These are phyloP conservation scores for Lagenorhynchus albirostris DNA, from an alignment of 2,113 vertebrate genomes.

Conservation along the genomic window DNA sequence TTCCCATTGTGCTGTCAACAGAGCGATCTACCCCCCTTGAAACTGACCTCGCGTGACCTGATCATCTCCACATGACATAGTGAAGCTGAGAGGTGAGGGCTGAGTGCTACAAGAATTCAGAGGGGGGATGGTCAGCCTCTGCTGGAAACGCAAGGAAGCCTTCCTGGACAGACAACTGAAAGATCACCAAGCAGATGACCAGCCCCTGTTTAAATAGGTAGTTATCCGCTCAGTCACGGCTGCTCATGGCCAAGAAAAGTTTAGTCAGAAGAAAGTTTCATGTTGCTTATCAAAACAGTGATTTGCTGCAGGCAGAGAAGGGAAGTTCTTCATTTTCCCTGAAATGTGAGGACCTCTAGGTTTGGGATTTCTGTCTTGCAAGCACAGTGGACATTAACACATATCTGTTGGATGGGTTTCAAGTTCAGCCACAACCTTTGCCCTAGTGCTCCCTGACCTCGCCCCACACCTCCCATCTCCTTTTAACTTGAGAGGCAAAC, in stretches of 20 bases:
- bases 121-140: background rate
- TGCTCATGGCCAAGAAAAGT: background rate
- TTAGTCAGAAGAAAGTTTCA: background rate
- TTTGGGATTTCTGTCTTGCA: conserved; percentile 40
- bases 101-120: background rate
- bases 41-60: background rate
- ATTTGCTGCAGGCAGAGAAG: background rate
- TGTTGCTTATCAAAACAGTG: background rate
- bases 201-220: background rate
- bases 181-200: background rate
- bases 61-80: background rate
- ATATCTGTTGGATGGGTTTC: conserved; percentile 46
- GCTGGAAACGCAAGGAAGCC: background rate
- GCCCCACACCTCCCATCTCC: conserved; percentile 54
- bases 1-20: background rate
- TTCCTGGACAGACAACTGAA: background rate
- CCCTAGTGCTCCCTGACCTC: conserved; percentile 44
- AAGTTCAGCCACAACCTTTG: conserved; percentile 39
- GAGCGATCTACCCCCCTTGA: fast-evolving
- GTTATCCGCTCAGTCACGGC: background rate
- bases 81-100: background rate
- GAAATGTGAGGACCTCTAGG: conserved; percentile 41
- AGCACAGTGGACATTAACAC: conserved; percentile 44
- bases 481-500: conserved; percentile 67
- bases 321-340: conserved; percentile 4